Conservation (phyloP, 2,113 vertebrate species). For the Phycodurus eques region DNA sequence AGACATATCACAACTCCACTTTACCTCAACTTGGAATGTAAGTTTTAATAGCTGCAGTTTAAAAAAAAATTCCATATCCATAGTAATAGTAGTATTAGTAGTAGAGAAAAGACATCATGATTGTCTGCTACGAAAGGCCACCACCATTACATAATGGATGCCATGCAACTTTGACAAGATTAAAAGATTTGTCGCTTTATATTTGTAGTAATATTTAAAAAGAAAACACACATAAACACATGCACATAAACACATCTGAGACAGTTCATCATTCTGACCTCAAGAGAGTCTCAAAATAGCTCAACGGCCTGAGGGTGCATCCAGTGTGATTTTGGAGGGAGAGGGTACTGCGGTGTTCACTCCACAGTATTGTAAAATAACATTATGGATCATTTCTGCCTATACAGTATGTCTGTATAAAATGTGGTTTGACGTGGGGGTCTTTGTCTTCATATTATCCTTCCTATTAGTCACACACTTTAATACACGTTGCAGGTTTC, state of each 20-base stretch:
- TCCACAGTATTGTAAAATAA: not conserved
- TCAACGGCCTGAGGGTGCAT: constrained; percentile 25
- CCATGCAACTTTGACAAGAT: too few relatives aligned
- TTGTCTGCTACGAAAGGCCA: too few relatives aligned
- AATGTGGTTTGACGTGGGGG: constrained; percentile 4
- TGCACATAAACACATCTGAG: constrained; percentile 52
- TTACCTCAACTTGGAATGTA: not conserved
- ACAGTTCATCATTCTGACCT: constrained; percentile 25
- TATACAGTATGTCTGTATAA: constrained; percentile 11
- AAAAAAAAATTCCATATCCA: too few relatives aligned
- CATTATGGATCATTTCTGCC: not conserved
- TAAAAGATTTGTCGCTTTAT: too few relatives aligned
- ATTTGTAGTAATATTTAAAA: too few relatives aligned
- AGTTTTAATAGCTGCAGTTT: too few relatives aligned
- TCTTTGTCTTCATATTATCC: constrained; percentile 1
- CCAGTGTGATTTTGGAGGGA: constrained; percentile 50
- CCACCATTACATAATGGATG: too few relatives aligned
- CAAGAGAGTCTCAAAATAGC: constrained; percentile 24
- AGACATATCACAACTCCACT: not conserved
- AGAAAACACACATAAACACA: not conserved
- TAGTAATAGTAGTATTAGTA: too few relatives aligned
- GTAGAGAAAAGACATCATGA: too few relatives aligned
- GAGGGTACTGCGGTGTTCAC: constrained; percentile 22
- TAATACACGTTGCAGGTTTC: constrained; percentile 35
- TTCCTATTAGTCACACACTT: constrained; percentile 22